Evolutionary conservation across 2,113 vertebrate species (phyloP), one percentile per base, ranked within the genome.

Genomic region (Gymnocephalus cernua): DNA sequence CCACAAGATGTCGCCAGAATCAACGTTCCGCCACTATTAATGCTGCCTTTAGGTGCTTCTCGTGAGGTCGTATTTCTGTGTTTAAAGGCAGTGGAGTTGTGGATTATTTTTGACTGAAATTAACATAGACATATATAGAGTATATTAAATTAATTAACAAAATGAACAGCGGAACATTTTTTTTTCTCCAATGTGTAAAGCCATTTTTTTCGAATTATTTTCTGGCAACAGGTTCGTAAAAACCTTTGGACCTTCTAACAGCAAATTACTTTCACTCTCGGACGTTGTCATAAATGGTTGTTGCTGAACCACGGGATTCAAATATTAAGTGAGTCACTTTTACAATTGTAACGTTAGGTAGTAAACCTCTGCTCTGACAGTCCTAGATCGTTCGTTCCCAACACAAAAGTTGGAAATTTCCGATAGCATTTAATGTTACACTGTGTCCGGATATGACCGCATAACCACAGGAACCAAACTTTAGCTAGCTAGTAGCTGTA

Each of bases 1-100:
- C 69, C 91, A 76, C 72, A 35, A 58, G 91, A 85, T 92, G 92
- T 74, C 90, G 82, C 80, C 64, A 84, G 14, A 67, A 8, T 3
- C 11, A 13, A 38, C 0, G 0, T 9, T 50, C 15, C 1, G 0
- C 2, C 0, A 7, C 1, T 0, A 0, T 8, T 19, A 21, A n/a
- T 64, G 86, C 2, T 74, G 65, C 73, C 1, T 87, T 89, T 11
- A 35, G 0, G 16, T 80, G 3, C 45, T 27, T 3, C 58, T 19
- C 6, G 0, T 18, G 35, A 41, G 1, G 18, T 82, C 23, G 23
- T 32, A 13, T 38, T 35, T 56, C 0, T 32, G 0, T 0, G 0
- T 2, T 4, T 25, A 2, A 16, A 45, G 1, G 47, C 32, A 47
- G 38, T 16, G 14, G 44, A 25, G n/a, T 64, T 45, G 38, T 64